Evolutionary conservation across 2,797 vertebrate genomes (phyloP), one percentile per base, ranked within the genome.

Genomic region (Oryzias dopingdopingensis): DNA sequence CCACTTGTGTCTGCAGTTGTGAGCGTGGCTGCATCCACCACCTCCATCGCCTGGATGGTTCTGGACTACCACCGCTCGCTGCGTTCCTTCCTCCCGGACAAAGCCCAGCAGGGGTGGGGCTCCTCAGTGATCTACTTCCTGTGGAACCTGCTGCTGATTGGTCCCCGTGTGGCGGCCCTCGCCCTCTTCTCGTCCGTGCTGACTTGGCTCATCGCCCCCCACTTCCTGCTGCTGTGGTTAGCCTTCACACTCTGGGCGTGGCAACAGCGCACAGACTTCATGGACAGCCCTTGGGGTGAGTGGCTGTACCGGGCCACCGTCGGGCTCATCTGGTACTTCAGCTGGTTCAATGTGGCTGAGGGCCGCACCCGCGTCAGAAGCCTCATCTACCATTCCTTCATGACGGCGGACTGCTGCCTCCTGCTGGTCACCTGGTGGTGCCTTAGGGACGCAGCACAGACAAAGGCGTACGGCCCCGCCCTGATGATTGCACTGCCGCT

Each of bases 51-150:
- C 0, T 99, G 97, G 97, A 93, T 95, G 24, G 89, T 98, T 48
- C 88, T 99, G 58, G 96, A 98, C 52, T 98, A 98, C 70, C 96
- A 99, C 76, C 95, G 92, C 74, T 93, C 94, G 4, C 86, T 98
- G 79, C 95, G 97, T 4, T 84, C 91, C 76, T 98, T 96, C 89
- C 86, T 99, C 6, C 89, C 87, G 0, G 89, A 94, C 55, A 97
- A 96, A 66, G 76, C 87, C 1, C 80, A 86, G 68, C 92, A 96
- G 79, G 85, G 81, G 60, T 77, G 67, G 81, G n/a, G 74, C 4
- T 94, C 96, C 0, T 89, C 92, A 0, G 0, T 90, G 4, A 0
- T 93, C 64, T 99, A 96, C 81, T 98, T 97, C 83, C 83, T 96
- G 62, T 98, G 96, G 96, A 98, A 97, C 84, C 89, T 98, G 62